A percentile compares a stretch with the other conserved stretches of the same genome.
phyloP scores from a whole-genome alignment of 2,113 vertebrate species.

The Emydocephalus ijimae region DNA sequence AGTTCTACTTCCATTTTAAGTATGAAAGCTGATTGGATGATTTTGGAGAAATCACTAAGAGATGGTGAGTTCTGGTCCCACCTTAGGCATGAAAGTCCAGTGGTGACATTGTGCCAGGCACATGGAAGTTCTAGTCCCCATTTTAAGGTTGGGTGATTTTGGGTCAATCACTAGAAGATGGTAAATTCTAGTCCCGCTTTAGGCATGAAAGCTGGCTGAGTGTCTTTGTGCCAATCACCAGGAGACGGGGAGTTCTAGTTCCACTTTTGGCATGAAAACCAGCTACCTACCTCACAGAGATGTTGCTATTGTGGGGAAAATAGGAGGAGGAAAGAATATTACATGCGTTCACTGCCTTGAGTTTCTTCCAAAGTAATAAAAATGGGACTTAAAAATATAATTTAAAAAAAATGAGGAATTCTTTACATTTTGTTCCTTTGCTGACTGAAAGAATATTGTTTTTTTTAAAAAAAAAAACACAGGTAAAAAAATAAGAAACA shows the following conservation, averaged over 20 bases:
- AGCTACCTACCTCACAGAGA: not conserved
- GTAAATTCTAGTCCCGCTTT: no score
- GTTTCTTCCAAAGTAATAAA: not conserved
- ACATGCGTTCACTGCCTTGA: not conserved
- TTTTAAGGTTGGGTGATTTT: not conserved
- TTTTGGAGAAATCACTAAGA: not conserved
- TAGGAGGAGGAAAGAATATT: not conserved
- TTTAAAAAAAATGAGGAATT: not conserved
- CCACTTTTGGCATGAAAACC: no score
- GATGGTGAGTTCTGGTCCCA: no score
- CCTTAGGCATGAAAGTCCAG: no score
- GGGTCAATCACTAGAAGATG: no score
- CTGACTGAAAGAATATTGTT: not conserved
- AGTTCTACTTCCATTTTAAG: not conserved
- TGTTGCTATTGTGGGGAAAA: not conserved
- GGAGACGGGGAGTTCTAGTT: no score
- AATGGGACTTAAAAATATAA: no score
- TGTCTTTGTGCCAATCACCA: no score
- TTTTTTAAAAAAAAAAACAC: no score
- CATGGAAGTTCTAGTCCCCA: not conserved
- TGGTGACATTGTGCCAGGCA: no score
- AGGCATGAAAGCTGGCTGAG: no score
- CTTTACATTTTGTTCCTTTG: not conserved
- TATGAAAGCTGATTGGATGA: not conserved
- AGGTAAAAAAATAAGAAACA: not conserved